Evolutionary conservation across 2,113 vertebrate species (phyloP), one percentile per base, ranked within the genome.

Genomic region (Bujurquina vittata): DNA sequence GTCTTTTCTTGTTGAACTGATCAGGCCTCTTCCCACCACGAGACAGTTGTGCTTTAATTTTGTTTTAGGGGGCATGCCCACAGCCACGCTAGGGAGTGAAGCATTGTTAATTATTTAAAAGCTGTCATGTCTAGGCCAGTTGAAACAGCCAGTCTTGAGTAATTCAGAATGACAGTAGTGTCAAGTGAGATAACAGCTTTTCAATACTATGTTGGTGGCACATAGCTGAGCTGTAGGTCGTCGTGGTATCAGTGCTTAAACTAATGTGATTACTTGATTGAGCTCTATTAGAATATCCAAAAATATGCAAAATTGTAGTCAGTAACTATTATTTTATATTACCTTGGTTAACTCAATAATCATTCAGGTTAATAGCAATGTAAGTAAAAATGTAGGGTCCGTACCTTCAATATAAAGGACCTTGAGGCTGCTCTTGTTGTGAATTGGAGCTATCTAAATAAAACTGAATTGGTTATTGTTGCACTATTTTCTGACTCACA

Each of bases 141-240:
- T 35, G 60, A 80, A 75, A 87, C 73, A 82, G 75, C 52, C 57
- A 37, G n/a, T 77, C 52, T 72, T 46, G 17, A 80, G 83, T 91
- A 83, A 93, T 85, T 87, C 54, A 72, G 52, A 89, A 75, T 85
- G 82, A 87, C 91, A 91, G 55, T 46, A 12, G 58, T 83, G 88
- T 86, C 84, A 89, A 87, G 80, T 85, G 91, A 90, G 87, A 87
- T 81, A 87, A 91, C 58, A 43, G 69, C 75, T 80, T 82, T 89
- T 63, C 10, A 65, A 37, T 73, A 72, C 23, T 43, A 49, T 78
- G 33, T 52, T 43, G 49, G 18, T 55, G 54, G 75, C 78, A 79
- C 67, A 65, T 57, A 75, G 54, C 77, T 61, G 17, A 84, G 49
- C 20, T 61, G 33, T 59, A 61, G 20, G 60, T 81, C n/a, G 78